These are phyloP conservation scores for Rhinoraja longicauda DNA, from an alignment of 2,797 vertebrate genomes.

Conservation along the genomic window DNA sequence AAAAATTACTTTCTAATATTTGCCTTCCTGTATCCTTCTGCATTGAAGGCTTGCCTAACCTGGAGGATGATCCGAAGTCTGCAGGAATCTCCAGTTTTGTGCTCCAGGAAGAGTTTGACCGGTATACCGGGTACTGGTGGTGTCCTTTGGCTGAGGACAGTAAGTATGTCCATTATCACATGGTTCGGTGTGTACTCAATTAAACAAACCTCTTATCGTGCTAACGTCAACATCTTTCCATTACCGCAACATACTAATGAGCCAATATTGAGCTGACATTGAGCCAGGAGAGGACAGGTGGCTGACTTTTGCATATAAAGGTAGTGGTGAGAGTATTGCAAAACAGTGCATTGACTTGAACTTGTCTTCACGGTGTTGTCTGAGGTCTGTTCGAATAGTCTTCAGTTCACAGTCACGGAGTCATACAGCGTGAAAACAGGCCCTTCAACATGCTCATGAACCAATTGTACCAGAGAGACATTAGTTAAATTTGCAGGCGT, in stretches of 20 bases:
- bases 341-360: not conserved
- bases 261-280: constrained; percentile 50
- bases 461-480: not conserved
- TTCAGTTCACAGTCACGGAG: not conserved
- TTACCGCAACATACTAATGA: too few species aligned
- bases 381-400: not conserved
- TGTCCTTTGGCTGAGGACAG: constrained; percentile 61
- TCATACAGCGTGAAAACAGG: too few species aligned
- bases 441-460: too few species aligned
- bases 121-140: constrained; percentile 75
- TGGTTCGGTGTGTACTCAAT: not conserved
- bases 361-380: not conserved
- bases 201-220: not conserved
- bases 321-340: constrained; percentile 45
- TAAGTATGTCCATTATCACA: constrained; percentile 46
- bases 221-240: not conserved
- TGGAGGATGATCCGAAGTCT: constrained; percentile 69
- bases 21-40: constrained; percentile 16
- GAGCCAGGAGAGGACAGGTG: constrained; percentile 64
- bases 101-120: constrained; percentile 72
- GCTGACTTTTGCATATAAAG: constrained; percentile 66
- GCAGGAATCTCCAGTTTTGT: constrained; percentile 71
- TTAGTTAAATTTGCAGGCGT: not conserved
- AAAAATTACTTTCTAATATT: not conserved
- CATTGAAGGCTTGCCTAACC: constrained; percentile 57